These are phyloP conservation scores for Hystrix cristata DNA, from an alignment of 2,113 vertebrate genomes.

Conservation along the genomic window DNA sequence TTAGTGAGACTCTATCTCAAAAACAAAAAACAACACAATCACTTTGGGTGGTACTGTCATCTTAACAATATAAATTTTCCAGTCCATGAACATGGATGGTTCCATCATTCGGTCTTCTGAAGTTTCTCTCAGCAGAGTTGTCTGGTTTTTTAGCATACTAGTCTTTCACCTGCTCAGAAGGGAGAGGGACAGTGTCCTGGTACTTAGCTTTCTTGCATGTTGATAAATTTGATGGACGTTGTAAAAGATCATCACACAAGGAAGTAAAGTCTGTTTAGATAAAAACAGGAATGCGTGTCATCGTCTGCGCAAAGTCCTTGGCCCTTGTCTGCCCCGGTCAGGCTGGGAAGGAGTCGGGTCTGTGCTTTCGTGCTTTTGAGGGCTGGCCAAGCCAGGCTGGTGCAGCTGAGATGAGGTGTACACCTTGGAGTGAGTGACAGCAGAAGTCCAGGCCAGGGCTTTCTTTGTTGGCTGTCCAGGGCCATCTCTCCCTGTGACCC, in stretches of 20 bases:
- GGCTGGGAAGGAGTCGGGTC: neutral
- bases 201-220: neutral
- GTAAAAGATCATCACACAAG: neutral
- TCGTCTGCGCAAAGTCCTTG: neutral
- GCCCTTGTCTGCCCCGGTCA: neutral
- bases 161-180: neutral
- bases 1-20: neutral
- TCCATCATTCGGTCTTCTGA: neutral
- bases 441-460: neutral
- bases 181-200: neutral
- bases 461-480: too few relatives aligned
- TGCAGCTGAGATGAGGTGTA: neutral
- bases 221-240: neutral
- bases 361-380: neutral
- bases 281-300: neutral
- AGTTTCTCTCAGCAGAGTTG: neutral
- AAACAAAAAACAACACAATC: neutral
- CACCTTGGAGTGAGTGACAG: too few relatives aligned
- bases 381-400: neutral
- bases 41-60: neutral
- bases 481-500: neutral
- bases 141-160: too few relatives aligned
- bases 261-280: neutral
- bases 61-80: neutral
- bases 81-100: neutral